phyloP scores from a whole-genome alignment of 1,140 invertebrate genomes.

The Diorhabda elongata region DNA sequence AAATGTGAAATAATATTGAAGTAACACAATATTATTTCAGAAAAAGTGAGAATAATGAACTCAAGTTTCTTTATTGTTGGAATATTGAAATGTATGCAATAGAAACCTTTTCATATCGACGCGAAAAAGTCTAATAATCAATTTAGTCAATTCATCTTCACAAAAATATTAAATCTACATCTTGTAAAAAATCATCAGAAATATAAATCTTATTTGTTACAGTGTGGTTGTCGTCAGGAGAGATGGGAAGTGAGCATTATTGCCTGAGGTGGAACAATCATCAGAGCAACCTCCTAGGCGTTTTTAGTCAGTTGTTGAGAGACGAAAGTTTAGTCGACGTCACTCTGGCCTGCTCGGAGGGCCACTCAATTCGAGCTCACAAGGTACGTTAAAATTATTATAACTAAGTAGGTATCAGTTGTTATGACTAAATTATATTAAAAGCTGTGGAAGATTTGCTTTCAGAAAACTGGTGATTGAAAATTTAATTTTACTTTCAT shows the following conservation, averaged over 20 bases:
- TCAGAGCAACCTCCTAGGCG: conserved; percentile 91
- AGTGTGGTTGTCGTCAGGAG: conserved; percentile 75
- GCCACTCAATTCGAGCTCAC: conserved; percentile 88
- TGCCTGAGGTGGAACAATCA: conserved; percentile 95
- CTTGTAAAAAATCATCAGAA: too few relatives aligned
- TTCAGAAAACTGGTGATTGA: too few relatives aligned
- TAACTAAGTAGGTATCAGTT: not conserved
- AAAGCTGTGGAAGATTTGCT: not conserved
- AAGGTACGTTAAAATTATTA: conserved; percentile 54
- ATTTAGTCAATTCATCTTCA: too few relatives aligned
- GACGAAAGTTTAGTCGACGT: conserved; percentile 93
- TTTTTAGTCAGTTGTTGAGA: conserved; percentile 90
- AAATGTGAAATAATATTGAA: too few relatives aligned
- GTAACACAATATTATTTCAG: too few relatives aligned
- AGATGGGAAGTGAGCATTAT: conserved; percentile 92
- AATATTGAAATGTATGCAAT: too few relatives aligned
- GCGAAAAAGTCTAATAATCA: too few relatives aligned
- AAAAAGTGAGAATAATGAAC: too few relatives aligned
- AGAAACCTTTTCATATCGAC: too few relatives aligned
- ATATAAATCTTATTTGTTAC: conserved; percentile 48
- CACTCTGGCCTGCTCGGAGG: conserved; percentile 90
- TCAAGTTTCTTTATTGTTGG: too few relatives aligned
- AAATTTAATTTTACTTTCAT: too few relatives aligned
- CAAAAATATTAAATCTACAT: too few relatives aligned
- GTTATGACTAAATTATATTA: not conserved